Evolutionary conservation across 2,113 vertebrate species (phyloP).

Genomic region (Pseudonaja textilis): DNA sequence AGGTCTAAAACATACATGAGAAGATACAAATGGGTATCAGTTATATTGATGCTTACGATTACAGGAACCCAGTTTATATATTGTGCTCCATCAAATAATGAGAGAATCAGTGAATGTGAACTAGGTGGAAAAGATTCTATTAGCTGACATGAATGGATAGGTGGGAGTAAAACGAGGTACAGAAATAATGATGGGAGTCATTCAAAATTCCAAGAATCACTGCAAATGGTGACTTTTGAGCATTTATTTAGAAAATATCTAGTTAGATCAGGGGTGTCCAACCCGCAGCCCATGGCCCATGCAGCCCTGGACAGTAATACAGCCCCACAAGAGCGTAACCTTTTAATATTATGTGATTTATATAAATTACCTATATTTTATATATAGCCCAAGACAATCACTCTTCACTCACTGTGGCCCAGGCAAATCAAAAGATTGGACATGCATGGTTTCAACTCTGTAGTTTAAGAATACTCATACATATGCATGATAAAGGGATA

Average conservation of each 20-base stretch:
- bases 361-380: neutral
- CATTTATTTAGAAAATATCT: neutral
- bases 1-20: neutral
- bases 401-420: no score
- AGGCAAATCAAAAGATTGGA: no score
- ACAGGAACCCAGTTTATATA: neutral
- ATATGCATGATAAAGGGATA: neutral
- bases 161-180: neutral
- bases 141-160: neutral
- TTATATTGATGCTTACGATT: neutral
- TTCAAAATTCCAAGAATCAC: neutral
- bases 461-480: neutral
- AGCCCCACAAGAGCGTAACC: neutral
- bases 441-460: neutral
- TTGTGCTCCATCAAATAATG: neutral
- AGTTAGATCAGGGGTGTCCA: neutral
- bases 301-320: neutral
- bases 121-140: neutral
- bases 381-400: neutral
- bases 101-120: neutral
- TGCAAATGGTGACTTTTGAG: neutral
- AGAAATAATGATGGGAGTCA: neutral
- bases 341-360: neutral
- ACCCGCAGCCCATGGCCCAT: neutral
- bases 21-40: neutral